Base-by-base conservation (phyloP, 2,888 invertebrate species). In the Diadromus collaris region DNA sequence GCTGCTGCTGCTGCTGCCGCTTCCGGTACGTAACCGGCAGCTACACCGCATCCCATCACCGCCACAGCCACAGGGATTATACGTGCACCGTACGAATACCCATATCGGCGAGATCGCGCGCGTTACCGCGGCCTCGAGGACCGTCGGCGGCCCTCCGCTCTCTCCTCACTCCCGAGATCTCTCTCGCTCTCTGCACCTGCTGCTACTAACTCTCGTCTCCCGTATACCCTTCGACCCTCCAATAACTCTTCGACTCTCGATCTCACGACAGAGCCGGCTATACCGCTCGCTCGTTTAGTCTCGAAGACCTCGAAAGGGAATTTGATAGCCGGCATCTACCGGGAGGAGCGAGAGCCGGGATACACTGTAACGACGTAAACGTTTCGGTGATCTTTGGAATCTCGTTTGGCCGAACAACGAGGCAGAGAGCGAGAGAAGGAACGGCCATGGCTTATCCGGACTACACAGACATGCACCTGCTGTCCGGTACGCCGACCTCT, bases 331-430 rank as follows among this genome's bases (percentile, higher is more conserved):
- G 48, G 41, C 44, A 76, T 72, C 76, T 46, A 29, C 19, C 10
- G 60, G n/a, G 51, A 32, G 61, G 34, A 56, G 64, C 48, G 64
- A 46, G 63, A 68, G 38, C 10, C 10, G 54, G 29, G 38, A 21
- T 32, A 38, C 21, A 46, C 79, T 54, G 60, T 58, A 79, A 79
- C 69, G 61, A 64, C 76, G 69, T 65, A 69, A 76, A 65, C 79
- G 76, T 73, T 73, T 76, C 76, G 65, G 79, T 79, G 76, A 79
- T 79, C 76, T 76, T 79, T 76, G 76, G 73, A 79, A 79, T 79
- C 79, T 79, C 79, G 76, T 79, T 79, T 79, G 76, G 76, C 44
- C 61, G 71, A 48, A 38, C 21, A 63, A 19, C 19, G 32, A 10
- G 27, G 70, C 21, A 46, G 46, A 4, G 48, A 41, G 56, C 41